A percentile compares a stretch with the other conserved stretches of the same genome.
Conservation (phyloP, 2,797 vertebrate genomes). For the Chloroceryle amazona region DNA sequence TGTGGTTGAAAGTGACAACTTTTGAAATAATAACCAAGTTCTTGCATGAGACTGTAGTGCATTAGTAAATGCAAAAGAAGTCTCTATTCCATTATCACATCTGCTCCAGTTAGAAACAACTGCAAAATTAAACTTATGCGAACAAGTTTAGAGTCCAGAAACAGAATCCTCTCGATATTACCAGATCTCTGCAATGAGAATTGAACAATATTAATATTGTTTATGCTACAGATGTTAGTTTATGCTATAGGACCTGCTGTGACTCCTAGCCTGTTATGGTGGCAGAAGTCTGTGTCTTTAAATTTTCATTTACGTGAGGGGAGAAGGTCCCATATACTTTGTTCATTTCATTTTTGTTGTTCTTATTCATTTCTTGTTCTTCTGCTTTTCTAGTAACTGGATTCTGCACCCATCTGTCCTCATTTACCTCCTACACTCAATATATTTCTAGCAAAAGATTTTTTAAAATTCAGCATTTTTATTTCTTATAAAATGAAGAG, state of each 20-base stretch:
- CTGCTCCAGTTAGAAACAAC: neutral
- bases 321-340: neutral
- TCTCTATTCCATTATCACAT: neutral
- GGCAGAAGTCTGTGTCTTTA: neutral
- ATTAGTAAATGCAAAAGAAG: neutral
- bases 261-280: neutral
- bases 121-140: neutral
- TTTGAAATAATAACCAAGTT: neutral
- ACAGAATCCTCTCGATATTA: neutral
- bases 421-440: neutral
- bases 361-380: neutral
- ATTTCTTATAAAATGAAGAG: neutral
- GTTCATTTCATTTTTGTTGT: neutral
- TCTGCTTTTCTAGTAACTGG: neutral
- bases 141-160: neutral
- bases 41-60: neutral
- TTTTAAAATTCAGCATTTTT: neutral
- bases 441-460: neutral
- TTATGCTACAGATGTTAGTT: neutral
- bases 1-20: neutral
- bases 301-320: neutral
- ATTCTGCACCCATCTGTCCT: neutral
- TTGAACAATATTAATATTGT: neutral
- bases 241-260: neutral
- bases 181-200: too few species aligned